Evolutionary conservation across 2,113 vertebrate species (phyloP).

Genomic region (Zapornia atra): DNA sequence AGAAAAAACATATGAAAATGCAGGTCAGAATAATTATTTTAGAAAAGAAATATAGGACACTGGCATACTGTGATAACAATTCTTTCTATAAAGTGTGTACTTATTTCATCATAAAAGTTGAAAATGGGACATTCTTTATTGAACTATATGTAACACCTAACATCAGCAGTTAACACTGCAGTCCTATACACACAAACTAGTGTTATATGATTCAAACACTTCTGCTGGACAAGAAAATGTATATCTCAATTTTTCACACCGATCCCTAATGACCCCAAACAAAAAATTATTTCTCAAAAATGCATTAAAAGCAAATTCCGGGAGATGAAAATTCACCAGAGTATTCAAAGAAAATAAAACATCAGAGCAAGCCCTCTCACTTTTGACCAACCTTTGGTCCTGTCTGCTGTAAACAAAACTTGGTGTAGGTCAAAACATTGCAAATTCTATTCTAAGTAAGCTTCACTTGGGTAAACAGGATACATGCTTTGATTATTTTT

Average conservation of each 20-base stretch:
- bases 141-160: background rate
- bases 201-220: background rate
- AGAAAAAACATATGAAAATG: background rate
- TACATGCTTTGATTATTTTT: background rate
- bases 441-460: background rate
- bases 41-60: background rate
- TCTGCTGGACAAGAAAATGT: background rate
- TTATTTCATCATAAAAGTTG: background rate
- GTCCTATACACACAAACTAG: background rate
- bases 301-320: background rate
- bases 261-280: background rate
- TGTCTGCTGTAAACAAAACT: background rate
- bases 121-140: background rate
- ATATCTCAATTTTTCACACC: background rate
- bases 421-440: background rate
- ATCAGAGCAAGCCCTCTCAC: background rate
- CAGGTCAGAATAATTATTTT: background rate
- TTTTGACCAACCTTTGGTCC: background rate
- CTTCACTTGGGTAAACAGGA: background rate
- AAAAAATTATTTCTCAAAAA: background rate
- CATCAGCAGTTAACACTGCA: background rate
- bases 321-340: background rate
- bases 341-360: background rate
- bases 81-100: background rate
- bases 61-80: background rate